Base-by-base conservation (phyloP, 2,888 invertebrate genomes). In the Hypolimnas misippus region DNA sequence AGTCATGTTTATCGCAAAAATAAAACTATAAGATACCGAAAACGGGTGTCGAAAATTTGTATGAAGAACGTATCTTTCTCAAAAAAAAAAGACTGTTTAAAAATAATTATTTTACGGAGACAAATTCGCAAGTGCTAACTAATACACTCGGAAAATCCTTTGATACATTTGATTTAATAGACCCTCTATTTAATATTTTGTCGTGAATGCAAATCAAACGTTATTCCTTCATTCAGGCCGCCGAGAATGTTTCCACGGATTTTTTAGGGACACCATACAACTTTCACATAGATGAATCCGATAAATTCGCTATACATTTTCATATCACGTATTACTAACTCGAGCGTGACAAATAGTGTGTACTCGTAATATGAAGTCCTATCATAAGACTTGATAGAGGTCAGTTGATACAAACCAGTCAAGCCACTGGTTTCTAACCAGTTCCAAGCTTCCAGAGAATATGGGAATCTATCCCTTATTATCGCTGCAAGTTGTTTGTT, bases 351-450 rank as follows among this genome's bases (percentile, higher is more conserved):
- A 31, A 51, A 51, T 51, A 50, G 4, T 33, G 8, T 19, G 12
- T 31, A 14, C 21, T n/a, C 0, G 3, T 50, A 38, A 25, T 50
- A 42, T 40, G 58, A 46, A 14, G 31, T 46, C n/a, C 21, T 5
- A 10, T 29, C 31, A 8, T 29, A 14, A 16, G 29, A 6, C 35
- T 16, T 21, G 54, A 56, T 56, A 61, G 40, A 33, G 59, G 63
- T 46, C 54, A 55, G 25, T 55, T 52, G 56, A 16, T 53, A 21
- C 44, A 49, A 58, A 35, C 63, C 35, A 49, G 59, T 54, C 35
- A 16, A 16, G 55, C 44, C 29, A 40, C 56, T 62, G 61, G 62
- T 68, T 70, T 70, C 70, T 69, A 71, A 71, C 71, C 66, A 66
- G 70, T 71, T 70, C 61, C 21, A 42, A 12, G 59, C 50, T 56